A percentile compares a stretch with the other conserved stretches of the same genome.
Evolutionary conservation across 2,113 vertebrate genomes (phyloP).

Genomic region (Benitochromis conjunctus): DNA sequence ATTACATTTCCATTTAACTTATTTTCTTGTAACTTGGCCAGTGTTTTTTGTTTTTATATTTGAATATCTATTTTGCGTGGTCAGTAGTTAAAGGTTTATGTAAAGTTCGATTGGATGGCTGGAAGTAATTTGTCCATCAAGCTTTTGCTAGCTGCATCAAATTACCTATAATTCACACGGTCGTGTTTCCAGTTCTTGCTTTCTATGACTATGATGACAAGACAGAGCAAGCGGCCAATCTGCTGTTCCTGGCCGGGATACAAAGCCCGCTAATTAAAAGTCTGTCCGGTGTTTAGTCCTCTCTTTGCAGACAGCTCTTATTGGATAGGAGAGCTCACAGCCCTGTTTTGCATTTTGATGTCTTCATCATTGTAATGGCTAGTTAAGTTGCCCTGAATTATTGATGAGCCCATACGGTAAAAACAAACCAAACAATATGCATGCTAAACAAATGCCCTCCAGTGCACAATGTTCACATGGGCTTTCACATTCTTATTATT

Average conservation of each 20-base stretch:
- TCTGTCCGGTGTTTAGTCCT: constrained; percentile 57
- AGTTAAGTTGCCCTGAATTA: constrained; percentile 61
- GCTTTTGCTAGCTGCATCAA: constrained; percentile 16
- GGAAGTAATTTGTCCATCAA: constrained; percentile 9
- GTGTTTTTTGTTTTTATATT: neutral
- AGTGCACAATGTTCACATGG: constrained; percentile 21
- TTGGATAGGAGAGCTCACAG: constrained; percentile 41
- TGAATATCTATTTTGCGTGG: neutral
- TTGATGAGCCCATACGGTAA: constrained; percentile 61
- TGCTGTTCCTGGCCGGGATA: constrained; percentile 55
- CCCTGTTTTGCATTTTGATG: constrained; percentile 64
- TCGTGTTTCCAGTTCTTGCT: constrained; percentile 40
- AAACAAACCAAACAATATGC: constrained; percentile 59
- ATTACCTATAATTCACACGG: constrained; percentile 39
- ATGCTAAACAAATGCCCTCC: constrained; percentile 62
- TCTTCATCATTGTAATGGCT: constrained; percentile 70
- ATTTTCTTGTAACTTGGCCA: neutral
- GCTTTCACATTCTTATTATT: constrained; percentile 34
- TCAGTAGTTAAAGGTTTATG: neutral
- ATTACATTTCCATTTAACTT: neutral
- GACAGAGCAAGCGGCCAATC: constrained; percentile 61
- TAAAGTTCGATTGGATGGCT: neutral
- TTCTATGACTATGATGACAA: constrained; percentile 54
- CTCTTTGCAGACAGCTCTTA: constrained; percentile 45
- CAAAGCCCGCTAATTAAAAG: constrained; percentile 72